Base-by-base conservation (phyloP, 92 coral and sea anemone genomes). In the Palythoa grandiflora region DNA sequence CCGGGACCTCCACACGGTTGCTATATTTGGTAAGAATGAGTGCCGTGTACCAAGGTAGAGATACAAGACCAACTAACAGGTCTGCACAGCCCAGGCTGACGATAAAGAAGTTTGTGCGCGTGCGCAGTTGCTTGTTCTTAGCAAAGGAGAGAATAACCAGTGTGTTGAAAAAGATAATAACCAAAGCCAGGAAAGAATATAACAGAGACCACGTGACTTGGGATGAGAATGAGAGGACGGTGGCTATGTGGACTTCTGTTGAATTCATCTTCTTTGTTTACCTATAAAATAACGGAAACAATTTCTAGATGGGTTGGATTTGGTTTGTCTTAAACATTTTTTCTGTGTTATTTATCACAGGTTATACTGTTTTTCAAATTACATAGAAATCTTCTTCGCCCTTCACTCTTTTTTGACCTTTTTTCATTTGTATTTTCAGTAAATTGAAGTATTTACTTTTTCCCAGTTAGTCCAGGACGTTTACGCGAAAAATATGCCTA, bases 21-120 rank as follows among this genome's bases (percentile, higher is more conserved):
- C 86, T 81, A 40, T 86, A 77, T 35, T 66, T 87, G n/a, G 87
- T 87, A 71, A 92, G 70, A 59, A 90, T 75, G 15, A 94, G 88
- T 35, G 90, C 87, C 11, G 92, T 83, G 92, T 94, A 94, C 51
- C 96, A 90, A 3, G 96, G 96, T 17, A 94, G 83, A 5, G 96
- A 94, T 47, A 94, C 89, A 1, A 89, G 89, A 39, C 96, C 96
- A 6, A 94, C 96, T 1, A 94, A 87, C 6, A 89, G 86, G 76
- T 94, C 96, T 10, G 97, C 94, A 84, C 91, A 91, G 10, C 89
- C 93, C 0, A 90, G 80, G 80, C 96, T 93, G 9, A 88, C 91
- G 37, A 93, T 93, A 66, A 93, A 92, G 76, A 86, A 91, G 90
- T 93, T 93, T 36, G 96, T 91, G 21, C 96, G 94, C 66, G 96